Conservation (phyloP, 2,113 vertebrate genomes). For the Oreotrochilus melanogaster region DNA sequence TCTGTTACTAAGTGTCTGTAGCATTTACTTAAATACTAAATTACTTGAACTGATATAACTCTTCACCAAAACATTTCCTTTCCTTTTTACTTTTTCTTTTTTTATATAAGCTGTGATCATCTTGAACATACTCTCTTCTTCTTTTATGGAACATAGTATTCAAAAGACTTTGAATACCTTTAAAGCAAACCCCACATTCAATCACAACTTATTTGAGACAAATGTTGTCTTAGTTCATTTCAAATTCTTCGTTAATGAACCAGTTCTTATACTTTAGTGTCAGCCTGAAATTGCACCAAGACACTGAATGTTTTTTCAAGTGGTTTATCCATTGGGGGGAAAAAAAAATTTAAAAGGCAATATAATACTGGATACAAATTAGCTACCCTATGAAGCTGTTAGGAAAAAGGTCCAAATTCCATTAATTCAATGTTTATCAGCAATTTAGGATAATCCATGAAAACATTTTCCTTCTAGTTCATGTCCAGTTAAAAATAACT, state of each 20-base stretch:
- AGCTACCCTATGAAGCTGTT: not conserved
- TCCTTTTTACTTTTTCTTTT: not conserved
- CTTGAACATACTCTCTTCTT: not conserved
- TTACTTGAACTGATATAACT: not conserved
- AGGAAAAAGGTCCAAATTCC: not conserved
- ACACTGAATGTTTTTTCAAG: not conserved
- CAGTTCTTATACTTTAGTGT: not conserved
- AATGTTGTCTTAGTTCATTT: not conserved
- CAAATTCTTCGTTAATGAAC: not conserved
- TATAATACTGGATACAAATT: not conserved
- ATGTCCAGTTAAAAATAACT: not conserved
- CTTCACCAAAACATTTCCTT: not conserved
- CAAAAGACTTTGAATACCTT: not conserved
- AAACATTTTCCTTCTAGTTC: not conserved
- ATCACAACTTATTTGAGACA: not conserved
- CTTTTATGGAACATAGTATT: not conserved
- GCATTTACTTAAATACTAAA: not conserved
- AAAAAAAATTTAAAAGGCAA: not conserved
- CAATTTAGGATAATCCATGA: not conserved
- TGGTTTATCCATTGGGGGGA: fast-evolving
- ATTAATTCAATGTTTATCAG: not conserved
- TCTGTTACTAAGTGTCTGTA: not conserved
- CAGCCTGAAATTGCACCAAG: not conserved
- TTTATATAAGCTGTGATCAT: not conserved
- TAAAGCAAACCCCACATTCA: not conserved